Base-by-base conservation (phyloP, 1,140 invertebrate species). In the Cydia pomonella region DNA sequence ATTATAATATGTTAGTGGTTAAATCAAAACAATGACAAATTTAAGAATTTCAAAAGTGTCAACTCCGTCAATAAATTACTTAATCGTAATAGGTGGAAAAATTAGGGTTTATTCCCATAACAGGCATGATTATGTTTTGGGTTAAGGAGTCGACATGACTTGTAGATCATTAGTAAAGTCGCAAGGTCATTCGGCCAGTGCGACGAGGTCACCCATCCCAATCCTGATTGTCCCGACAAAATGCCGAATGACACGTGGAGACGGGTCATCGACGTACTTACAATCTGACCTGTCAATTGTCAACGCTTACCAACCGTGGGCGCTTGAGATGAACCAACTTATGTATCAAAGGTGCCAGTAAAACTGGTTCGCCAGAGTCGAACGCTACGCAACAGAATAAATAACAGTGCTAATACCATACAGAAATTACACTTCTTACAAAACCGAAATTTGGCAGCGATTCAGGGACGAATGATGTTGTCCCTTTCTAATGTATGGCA, bases 171-270 rank as follows among this genome's bases (percentile, higher is more conserved):
- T 50, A n/a, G 47, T 23, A 59, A 16, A 59, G 21, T 59, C 53
- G 53, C 53, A 59, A 59, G 53, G 53, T 59, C 53, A 18, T 23
- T 23, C 23, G 53, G 53, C 21, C 53, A n/a, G 21, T 23, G 53
- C 21, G 53, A 21, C 21, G 53, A 23, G 53, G 53, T 59, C 53
- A 10, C 18, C 53, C 21, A 59, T 59, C 53, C 18, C 53, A 59
- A 59, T 59, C 50, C 50, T n/a, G 50, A 53, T 53, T 53, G 50
- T 59, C 53, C 53, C 53, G 53, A 59, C 53, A 59, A 59, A 59
- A 59, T 23, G 21, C 53, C 53, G 21, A 59, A 59, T 59, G 53
- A 59, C 53, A 59, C 21, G 6, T 18, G 53, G 53, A 59, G 21
- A 59, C 21, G 6, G 53, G 53, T 23, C 53, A 23, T 5, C 53